These are phyloP conservation scores for Philotrypesis tridentata DNA, from an alignment of 1,140 invertebrate genomes.

Conservation along the genomic window DNA sequence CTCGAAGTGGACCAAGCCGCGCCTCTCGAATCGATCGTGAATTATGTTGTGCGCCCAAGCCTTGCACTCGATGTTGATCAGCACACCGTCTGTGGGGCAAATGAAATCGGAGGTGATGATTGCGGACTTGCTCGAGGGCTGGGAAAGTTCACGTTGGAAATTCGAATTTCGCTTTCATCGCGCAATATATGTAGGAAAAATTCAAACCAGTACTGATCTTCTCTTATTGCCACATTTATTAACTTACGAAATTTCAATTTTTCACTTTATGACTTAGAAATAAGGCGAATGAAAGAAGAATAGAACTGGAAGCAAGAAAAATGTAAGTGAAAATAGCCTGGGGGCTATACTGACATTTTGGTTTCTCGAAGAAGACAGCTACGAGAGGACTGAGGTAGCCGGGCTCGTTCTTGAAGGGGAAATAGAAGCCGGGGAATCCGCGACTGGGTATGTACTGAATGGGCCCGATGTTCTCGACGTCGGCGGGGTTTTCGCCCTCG, in stretches of 20 bases:
- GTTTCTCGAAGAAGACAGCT: conserved; percentile 89
- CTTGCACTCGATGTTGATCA: conserved; percentile 97
- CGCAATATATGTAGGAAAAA: too few species aligned
- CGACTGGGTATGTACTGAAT: conserved; percentile 86
- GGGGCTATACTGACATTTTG: conserved; percentile 82
- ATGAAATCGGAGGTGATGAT: too few species aligned
- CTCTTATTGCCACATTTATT: too few species aligned
- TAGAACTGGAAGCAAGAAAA: too few species aligned
- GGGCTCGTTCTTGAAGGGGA: conserved; percentile 86
- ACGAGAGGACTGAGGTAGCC: conserved; percentile 92
- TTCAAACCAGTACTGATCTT: too few species aligned
- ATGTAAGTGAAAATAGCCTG: not conserved
- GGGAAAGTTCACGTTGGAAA: too few species aligned
- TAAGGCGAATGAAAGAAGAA: too few species aligned
- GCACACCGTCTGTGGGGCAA: conserved; percentile 75
- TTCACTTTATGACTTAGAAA: too few species aligned
- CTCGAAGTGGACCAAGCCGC: conserved; percentile 96
- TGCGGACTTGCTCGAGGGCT: too few species aligned
- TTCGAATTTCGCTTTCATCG: too few species aligned
- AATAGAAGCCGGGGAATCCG: conserved; percentile 85
- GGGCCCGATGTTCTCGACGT: conserved; percentile 91
- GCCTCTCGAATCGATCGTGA: conserved; percentile 89
- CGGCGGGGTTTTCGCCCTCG: conserved; percentile 92
- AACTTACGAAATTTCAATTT: too few species aligned
- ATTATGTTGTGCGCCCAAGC: conserved; percentile 95